A percentile compares a stretch with the other conserved stretches of the same genome.
Conservation (phyloP, 2,797 vertebrate genomes). For the Hybognathus amarus region DNA sequence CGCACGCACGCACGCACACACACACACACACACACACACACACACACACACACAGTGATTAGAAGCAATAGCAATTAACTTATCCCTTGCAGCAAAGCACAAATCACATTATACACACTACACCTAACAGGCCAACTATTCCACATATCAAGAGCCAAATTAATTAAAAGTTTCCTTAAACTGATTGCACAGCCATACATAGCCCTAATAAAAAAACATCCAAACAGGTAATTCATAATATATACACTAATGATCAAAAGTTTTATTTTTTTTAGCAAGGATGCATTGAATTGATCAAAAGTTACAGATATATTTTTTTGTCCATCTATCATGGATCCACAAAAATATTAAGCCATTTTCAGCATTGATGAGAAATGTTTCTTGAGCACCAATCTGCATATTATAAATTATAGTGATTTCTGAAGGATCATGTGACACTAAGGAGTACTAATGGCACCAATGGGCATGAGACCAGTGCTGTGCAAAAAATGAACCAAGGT, state of each 20-base stretch:
- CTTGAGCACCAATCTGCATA: neutral
- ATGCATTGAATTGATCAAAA: neutral
- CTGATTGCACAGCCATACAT: neutral
- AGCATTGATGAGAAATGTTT: neutral
- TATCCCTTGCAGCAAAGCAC: slow-evolving; percentile 33
- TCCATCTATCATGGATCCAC: neutral
- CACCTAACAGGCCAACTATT: slow-evolving; percentile 9
- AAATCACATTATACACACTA: slow-evolving; percentile 10
- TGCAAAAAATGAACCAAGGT: neutral
- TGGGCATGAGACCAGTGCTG: neutral
- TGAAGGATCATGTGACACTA: neutral
- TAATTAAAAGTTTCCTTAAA: slow-evolving; percentile 27
- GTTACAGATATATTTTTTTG: neutral
- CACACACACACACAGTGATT: too few relatives aligned
- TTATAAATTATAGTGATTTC: neutral
- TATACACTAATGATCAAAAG: neutral
- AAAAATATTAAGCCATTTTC: neutral
- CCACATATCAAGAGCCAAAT: slow-evolving; percentile 20
- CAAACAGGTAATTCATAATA: neutral
- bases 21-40: too few relatives aligned
- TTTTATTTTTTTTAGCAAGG: neutral
- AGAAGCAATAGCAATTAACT: slow-evolving; percentile 35
- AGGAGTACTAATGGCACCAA: neutral
- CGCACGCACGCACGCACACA: too few relatives aligned
- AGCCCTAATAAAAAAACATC: neutral